Percentiles rank a stretch among this genome's conserved stretches.
Conservation (phyloP, 2,888 invertebrate genomes). For the Crepidodera aurea region DNA sequence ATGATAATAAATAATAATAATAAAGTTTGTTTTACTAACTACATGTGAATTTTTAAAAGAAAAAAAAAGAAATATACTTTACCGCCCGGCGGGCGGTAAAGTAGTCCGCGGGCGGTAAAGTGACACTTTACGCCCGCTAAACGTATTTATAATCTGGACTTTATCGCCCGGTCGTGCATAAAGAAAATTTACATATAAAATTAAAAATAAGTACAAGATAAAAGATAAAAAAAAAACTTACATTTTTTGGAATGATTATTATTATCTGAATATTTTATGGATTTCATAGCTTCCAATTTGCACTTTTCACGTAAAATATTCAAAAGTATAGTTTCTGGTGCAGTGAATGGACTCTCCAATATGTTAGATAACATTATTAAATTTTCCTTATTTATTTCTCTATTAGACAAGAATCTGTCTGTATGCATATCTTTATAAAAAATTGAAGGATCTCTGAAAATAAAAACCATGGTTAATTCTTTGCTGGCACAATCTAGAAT, state of each 20-base stretch:
- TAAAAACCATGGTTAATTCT: neutral
- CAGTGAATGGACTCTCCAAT: constrained; percentile 41
- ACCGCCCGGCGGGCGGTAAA: too few species aligned
- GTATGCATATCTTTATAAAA: constrained; percentile 41
- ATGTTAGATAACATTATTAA: constrained; percentile 39
- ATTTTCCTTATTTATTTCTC: constrained; percentile 35
- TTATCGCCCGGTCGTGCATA: too few species aligned
- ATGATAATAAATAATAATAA: too few species aligned
- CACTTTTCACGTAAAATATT: constrained; percentile 39
- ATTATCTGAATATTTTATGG: constrained; percentile 12
- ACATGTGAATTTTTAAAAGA: too few species aligned
- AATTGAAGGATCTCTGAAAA: constrained; percentile 33
- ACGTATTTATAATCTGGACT: too few species aligned
- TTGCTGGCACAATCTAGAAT: too few species aligned
- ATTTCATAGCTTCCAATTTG: constrained; percentile 36
- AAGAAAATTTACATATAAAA: too few species aligned
- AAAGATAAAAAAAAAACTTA: constrained; percentile 29
- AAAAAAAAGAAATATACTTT: too few species aligned
- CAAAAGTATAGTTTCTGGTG: constrained; percentile 42
- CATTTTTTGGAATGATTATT: constrained; percentile 27
- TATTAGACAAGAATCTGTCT: constrained; percentile 35
- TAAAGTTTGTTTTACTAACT: too few species aligned
- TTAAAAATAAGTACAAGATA: too few species aligned
- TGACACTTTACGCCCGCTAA: too few species aligned
- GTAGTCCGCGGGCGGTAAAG: too few species aligned